Evolutionary conservation across 2,113 vertebrate genomes (phyloP).

Genomic region (Fulmarus glacialis): DNA sequence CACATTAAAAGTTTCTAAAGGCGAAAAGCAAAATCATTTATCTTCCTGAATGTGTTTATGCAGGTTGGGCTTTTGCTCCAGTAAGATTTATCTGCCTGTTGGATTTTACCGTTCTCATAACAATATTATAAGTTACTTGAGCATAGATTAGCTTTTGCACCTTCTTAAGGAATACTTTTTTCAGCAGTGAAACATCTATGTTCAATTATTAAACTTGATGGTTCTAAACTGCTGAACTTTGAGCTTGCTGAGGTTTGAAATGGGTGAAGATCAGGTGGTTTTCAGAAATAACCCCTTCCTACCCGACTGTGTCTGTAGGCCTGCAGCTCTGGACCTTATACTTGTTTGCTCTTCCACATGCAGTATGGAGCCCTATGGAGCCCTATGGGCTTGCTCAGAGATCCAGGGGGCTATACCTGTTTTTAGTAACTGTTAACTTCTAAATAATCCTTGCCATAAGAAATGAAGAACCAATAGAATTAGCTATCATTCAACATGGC

Average conservation of each 20-base stretch:
- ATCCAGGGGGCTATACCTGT: neutral
- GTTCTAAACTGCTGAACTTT: neutral
- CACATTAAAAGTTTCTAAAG: neutral
- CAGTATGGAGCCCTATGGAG: neutral
- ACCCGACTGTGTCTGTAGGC: neutral
- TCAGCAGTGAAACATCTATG: neutral
- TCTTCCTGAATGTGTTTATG: neutral
- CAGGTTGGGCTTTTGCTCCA: neutral
- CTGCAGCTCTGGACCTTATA: neutral
- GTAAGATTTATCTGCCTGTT: neutral
- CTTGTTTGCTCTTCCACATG: neutral
- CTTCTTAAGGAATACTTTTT: neutral
- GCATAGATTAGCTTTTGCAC: neutral
- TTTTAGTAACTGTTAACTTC: neutral
- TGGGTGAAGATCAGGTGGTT: neutral
- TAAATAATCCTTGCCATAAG: neutral
- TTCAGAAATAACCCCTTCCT: neutral
- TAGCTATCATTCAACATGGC: neutral
- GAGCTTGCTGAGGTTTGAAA: neutral
- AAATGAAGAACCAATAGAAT: neutral
- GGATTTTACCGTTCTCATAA: neutral
- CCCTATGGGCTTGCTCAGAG: neutral
- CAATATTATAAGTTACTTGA: neutral
- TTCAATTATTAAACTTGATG: neutral
- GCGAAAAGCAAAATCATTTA: neutral